Base-by-base conservation (phyloP, 2,888 invertebrate species). In the Rugalucina vietnamica region DNA sequence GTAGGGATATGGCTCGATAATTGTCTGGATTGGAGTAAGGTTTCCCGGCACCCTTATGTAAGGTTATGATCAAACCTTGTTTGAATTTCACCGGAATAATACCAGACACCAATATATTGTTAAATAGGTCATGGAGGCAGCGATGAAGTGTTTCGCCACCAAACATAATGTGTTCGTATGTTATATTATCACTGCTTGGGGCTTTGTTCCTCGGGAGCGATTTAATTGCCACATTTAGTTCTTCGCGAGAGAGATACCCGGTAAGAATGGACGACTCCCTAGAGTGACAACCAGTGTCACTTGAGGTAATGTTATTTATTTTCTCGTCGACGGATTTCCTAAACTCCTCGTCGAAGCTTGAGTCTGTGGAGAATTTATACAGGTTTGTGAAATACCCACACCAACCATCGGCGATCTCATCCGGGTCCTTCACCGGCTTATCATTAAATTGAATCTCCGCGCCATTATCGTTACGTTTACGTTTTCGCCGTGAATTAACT, bases 1-100 rank as follows among this genome's bases (percentile, higher is more conserved):
- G 10, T 24, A 77, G 77, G 4, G 70, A 69, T 37, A 77, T 77
- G 12, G 70, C 77, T n/a, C 69, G 39, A 32, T 77, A 77, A 32
- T 34, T 77, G 77, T 77, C 69, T 14, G 69, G 77, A 24, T 69
- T 29, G 21, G 77, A 32, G 60, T 37, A 39, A 3, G 76, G 18
- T 57, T 54, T 75, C 1, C 57, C 32, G 14, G 32, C 8, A 29
- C 75, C 75, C 24, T 54, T 75, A 29, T 73, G 73, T 5, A 73
- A 27, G 1, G 73, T 73, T 12, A 73, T 27, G 14, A 43, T 75
- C 27, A 75, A 3, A 24, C 75, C 50, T 34, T 54, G 34, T 75
- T 75, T 75, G 49, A 75, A 54, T 12, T 32, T 18, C 5, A 36
- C 29, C n/a, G 75, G 57, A 27, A 75, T 54, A 24, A 18, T 34